Percentiles rank a stretch among this genome's conserved stretches.
phyloP scores from a whole-genome alignment of 1,140 invertebrate species.

The Adoxophyes honmai region DNA sequence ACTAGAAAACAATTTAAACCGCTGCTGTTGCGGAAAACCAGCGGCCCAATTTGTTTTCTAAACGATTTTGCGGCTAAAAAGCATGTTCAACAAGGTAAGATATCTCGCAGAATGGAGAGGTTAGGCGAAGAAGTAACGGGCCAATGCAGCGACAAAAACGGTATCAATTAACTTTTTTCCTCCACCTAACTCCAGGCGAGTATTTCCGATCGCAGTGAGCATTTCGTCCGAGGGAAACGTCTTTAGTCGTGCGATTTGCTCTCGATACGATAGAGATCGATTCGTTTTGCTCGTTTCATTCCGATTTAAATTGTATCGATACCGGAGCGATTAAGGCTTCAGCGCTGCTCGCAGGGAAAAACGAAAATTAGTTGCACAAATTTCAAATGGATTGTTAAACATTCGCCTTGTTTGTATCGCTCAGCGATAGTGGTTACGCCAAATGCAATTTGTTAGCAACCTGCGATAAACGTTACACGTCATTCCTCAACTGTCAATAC shows the following conservation, averaged over 20 bases:
- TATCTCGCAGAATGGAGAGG: constrained; percentile 43
- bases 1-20: too few species aligned
- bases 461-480: too few species aligned
- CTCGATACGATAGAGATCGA: constrained; percentile 67
- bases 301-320: constrained; percentile 72
- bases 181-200: constrained; percentile 48
- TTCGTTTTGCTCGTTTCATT: constrained; percentile 67
- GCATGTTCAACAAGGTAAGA: constrained; percentile 36
- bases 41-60: background rate
- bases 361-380: constrained; percentile 43
- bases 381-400: constrained; percentile 14
- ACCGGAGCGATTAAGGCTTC: constrained; percentile 64
- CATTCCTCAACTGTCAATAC: too few species aligned
- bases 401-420: background rate
- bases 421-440: too few species aligned
- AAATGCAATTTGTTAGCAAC: too few species aligned
- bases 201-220: constrained; percentile 61
- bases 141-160: constrained; percentile 58
- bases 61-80: constrained; percentile 30
- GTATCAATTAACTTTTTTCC: constrained; percentile 69
- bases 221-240: constrained; percentile 59
- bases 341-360: constrained; percentile 42
- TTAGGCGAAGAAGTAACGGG: constrained; percentile 51
- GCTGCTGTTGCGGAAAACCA: too few species aligned
- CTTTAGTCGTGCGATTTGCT: constrained; percentile 72